Conservation (phyloP, 2,888 invertebrate species). For the Apamea crenata region DNA sequence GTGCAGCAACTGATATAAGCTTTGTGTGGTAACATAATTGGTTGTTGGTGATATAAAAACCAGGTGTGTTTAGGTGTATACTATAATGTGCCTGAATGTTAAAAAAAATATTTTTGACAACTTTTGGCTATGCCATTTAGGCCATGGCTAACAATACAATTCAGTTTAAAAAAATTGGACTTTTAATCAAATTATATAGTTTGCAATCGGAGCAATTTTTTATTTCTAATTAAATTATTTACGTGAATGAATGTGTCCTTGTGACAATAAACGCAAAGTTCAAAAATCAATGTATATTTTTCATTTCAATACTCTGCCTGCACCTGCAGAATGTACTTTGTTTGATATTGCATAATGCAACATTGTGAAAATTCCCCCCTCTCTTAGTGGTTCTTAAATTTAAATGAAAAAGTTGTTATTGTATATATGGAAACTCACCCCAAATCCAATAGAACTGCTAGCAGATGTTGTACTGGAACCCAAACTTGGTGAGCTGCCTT, state of each 20-base stretch:
- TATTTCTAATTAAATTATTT: too few relatives aligned
- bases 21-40: conserved; percentile 9
- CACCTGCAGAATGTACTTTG: background rate
- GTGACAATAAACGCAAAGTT: background rate
- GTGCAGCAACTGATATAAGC: conserved; percentile 61
- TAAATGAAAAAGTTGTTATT: background rate
- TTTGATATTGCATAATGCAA: background rate
- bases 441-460: conserved; percentile 87
- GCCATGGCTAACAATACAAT: background rate
- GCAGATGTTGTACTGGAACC: conserved; percentile 79
- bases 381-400: conserved; percentile 4
- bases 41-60: conserved; percentile 5
- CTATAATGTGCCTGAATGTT: background rate
- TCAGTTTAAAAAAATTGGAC: background rate
- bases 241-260: background rate
- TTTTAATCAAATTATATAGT: background rate
- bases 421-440: conserved; percentile 77
- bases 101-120: background rate
- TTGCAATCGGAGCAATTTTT: background rate
- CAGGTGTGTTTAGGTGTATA: background rate
- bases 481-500: conserved; percentile 86
- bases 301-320: background rate
- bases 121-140: too few relatives aligned
- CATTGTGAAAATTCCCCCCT: background rate
- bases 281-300: background rate